Conservation (phyloP, 2,888 invertebrate species). For the Erpobdella octoculata region DNA sequence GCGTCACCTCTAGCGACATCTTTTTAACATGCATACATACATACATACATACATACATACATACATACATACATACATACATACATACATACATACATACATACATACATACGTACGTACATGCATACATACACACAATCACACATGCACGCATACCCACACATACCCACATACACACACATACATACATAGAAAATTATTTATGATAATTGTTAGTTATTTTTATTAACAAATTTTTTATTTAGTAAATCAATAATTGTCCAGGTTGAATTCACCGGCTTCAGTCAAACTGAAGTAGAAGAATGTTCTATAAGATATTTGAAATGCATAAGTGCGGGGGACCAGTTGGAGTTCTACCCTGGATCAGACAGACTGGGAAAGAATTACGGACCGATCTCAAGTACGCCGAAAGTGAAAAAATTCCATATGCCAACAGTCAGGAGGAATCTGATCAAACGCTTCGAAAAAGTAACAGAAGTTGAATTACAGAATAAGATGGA, state of each 20-base stretch:
- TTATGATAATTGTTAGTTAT: neutral
- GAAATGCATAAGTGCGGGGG: neutral
- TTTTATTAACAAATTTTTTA: too few relatives aligned
- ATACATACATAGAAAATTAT: too few relatives aligned
- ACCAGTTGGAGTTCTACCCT: too few relatives aligned
- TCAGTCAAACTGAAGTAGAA: neutral
- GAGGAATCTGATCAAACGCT: neutral
- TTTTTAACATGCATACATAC: too few relatives aligned
- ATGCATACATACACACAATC: neutral
- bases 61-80: slow-evolving; percentile 10
- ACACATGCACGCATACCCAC: too few relatives aligned
- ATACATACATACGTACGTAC: neutral
- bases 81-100: slow-evolving; percentile 6
- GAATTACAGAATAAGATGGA: too few relatives aligned
- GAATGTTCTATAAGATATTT: neutral
- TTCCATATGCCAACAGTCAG: neutral
- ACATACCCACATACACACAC: too few relatives aligned
- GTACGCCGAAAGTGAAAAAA: neutral
- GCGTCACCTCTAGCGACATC: too few relatives aligned
- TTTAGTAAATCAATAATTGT: too few relatives aligned
- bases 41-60: slow-evolving; percentile 3
- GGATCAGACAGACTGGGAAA: too few relatives aligned
- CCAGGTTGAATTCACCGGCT: neutral
- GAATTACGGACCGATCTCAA: neutral
- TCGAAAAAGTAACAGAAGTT: neutral